Base-by-base conservation (phyloP, 1,140 invertebrate genomes). In the Heliothis virescens region DNA sequence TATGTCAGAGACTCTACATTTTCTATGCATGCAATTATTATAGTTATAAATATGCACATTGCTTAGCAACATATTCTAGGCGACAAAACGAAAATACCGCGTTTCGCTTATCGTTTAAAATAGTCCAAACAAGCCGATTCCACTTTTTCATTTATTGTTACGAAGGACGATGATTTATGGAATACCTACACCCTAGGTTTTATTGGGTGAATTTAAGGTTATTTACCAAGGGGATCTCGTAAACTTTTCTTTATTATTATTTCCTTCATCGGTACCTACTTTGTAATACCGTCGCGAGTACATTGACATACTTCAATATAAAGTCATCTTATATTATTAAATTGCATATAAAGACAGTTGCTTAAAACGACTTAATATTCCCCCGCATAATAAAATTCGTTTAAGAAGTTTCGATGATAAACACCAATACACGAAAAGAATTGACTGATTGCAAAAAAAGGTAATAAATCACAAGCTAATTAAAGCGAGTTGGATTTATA, bases 101-200 rank as follows among this genome's bases (percentile, higher is more conserved):
- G 57, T n/a, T 4, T 34, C 63, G 65, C 79, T 80, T 81, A 57
- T 80, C 60, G 83, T 84, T 85, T 86, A 65, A 15, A 52, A 75
- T 80, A 7, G 15, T 65, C 55, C 79, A 86, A 89, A 90, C 83
- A 90, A 89, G 81, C 88, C 85, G 81, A 90, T 91, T 89, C 87
- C 86, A 84, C 82, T 91, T 91, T 93, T 90, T 90, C 90, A 89
- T 93, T 92, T 93, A 91, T 91, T 91, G 87, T 85, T 82, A 77
- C 86, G 86, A 82, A 88, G 88, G 87, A 88, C 88, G 89, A 91
- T 92, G 90, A 93, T 92, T 93, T 93, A 93, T 92, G 90, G 87
- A 91, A 92, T 92, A 89, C 86, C 85, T 87, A 91, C 86, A 82
- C 84, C 83, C 85, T 87, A 89, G 89, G 79, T 91, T 92, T 91